Conservation (phyloP, 1,140 invertebrate genomes). For the Drosophila sp. region DNA sequence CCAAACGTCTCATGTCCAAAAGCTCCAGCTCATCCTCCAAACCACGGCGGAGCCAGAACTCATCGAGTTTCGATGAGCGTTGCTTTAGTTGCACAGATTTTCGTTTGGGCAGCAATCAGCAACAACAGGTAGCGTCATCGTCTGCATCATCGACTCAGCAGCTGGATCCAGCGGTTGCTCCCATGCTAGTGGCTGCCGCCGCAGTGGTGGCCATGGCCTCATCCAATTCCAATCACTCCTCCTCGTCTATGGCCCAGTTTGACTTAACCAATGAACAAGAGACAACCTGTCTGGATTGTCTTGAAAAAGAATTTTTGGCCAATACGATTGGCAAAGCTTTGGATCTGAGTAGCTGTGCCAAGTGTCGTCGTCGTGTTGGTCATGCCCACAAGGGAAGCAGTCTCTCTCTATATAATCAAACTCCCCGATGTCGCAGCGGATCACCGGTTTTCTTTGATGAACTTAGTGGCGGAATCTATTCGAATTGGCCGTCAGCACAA, state of each 20-base stretch:
- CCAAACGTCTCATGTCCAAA: slow-evolving; percentile 73
- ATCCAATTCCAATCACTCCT: slow-evolving; percentile 30
- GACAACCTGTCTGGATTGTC: slow-evolving; percentile 77
- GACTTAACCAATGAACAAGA: slow-evolving; percentile 53
- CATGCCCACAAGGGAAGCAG: slow-evolving; percentile 55
- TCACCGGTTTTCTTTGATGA: slow-evolving; percentile 62
- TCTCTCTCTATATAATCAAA: slow-evolving; percentile 61
- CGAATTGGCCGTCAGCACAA: slow-evolving; percentile 38
- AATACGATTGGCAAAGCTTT: slow-evolving; percentile 77
- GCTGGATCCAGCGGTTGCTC: slow-evolving; percentile 34
- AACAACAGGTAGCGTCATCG: slow-evolving; percentile 8
- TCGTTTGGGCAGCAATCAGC: slow-evolving; percentile 27
- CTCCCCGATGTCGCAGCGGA: slow-evolving; percentile 64
- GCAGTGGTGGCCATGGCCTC: slow-evolving; percentile 51
- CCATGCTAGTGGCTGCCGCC: slow-evolving; percentile 62
- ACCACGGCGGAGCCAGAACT: slow-evolving; percentile 63
- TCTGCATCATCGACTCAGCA: slow-evolving; percentile 27
- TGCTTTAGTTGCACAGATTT: slow-evolving; percentile 79
- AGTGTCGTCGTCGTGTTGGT: slow-evolving; percentile 54
- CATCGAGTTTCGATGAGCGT: slow-evolving; percentile 70
- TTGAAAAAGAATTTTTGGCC: slow-evolving; percentile 79
- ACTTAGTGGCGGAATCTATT: slow-evolving; percentile 48
- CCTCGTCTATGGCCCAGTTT: slow-evolving; percentile 50
- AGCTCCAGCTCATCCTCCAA: slow-evolving; percentile 65
- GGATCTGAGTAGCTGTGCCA: slow-evolving; percentile 62